These are phyloP conservation scores for Brachionus plicatilis DNA, from an alignment of 1,140 invertebrate genomes.

Conservation along the genomic window DNA sequence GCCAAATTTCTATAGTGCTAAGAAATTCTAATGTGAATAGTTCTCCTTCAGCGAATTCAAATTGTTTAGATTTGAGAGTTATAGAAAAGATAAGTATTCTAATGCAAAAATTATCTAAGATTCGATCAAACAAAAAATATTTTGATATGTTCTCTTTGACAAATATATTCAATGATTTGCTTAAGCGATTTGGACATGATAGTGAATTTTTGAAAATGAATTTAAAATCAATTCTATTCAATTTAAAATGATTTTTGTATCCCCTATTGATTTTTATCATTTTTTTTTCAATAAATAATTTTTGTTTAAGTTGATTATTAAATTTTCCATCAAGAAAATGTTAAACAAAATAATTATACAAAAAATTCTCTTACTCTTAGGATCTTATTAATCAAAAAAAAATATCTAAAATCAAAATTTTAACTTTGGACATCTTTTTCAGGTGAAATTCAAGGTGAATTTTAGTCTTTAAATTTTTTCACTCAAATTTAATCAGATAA, in stretches of 20 bases:
- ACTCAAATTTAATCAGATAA: too few relatives aligned
- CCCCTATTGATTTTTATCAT: neutral
- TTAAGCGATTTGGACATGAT: constrained; percentile 47
- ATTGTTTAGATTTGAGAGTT: constrained; percentile 46
- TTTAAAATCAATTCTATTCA: constrained; percentile 53
- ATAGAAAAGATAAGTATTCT: constrained; percentile 54
- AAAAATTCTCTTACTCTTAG: too few relatives aligned
- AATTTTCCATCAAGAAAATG: too few relatives aligned
- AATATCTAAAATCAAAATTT: too few relatives aligned
- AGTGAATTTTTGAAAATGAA: constrained; percentile 53
- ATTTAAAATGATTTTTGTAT: constrained; percentile 44
- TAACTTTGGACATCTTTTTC: too few relatives aligned
- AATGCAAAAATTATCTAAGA: constrained; percentile 54
- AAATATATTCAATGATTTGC: constrained; percentile 50
- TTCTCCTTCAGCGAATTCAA: neutral
- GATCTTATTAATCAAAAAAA: too few relatives aligned
- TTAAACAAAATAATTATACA: too few relatives aligned
- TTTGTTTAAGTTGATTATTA: neutral
- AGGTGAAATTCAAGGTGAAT: too few relatives aligned
- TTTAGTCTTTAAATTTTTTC: too few relatives aligned
- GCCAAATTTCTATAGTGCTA: constrained; percentile 50
- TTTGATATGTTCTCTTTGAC: constrained; percentile 55
- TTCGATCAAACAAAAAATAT: constrained; percentile 50
- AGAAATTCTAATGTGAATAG: constrained; percentile 44
- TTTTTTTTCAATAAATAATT: neutral